Evolutionary conservation across 2,888 invertebrate species (phyloP).

Genomic region (Physocephala rufipes): DNA sequence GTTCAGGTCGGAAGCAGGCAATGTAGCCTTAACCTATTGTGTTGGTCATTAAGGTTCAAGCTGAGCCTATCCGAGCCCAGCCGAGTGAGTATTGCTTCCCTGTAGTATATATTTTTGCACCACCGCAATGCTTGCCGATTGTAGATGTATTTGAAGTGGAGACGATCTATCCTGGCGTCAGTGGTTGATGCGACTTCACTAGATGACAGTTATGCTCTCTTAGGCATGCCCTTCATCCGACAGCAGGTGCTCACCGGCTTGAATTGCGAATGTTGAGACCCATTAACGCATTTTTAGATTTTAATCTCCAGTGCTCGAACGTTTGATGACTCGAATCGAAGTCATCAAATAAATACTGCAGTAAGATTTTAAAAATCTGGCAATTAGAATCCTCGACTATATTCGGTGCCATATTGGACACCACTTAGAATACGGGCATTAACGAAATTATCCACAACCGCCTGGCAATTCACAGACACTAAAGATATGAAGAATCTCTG

Average conservation of each 20-base stretch:
- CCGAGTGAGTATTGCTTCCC: slow-evolving; percentile 17
- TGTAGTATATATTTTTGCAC: slow-evolving; percentile 1
- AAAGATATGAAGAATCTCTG: not conserved
- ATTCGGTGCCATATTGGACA: slow-evolving; percentile 29
- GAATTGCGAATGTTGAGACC: not conserved
- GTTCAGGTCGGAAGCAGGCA: no score
- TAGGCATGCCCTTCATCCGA: not conserved
- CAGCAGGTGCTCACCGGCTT: not conserved
- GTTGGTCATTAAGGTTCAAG: no score
- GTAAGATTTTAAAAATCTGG: slow-evolving; percentile 21
- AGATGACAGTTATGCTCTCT: not conserved
- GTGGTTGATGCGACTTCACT: no score
- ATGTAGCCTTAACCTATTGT: no score
- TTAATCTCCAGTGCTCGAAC: not conserved
- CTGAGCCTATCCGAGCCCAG: no score
- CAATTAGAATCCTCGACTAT: slow-evolving; percentile 17
- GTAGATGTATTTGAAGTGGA: no score
- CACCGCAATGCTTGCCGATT: not conserved
- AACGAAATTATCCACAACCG: not conserved
- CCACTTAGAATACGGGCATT: not conserved
- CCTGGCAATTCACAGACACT: not conserved
- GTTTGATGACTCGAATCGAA: not conserved
- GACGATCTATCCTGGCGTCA: no score
- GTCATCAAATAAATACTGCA: no score
- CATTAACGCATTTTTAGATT: slow-evolving; percentile 19